Base-by-base conservation (phyloP, 2,888 invertebrate species). In the Melangyna quadrimaculata region DNA sequence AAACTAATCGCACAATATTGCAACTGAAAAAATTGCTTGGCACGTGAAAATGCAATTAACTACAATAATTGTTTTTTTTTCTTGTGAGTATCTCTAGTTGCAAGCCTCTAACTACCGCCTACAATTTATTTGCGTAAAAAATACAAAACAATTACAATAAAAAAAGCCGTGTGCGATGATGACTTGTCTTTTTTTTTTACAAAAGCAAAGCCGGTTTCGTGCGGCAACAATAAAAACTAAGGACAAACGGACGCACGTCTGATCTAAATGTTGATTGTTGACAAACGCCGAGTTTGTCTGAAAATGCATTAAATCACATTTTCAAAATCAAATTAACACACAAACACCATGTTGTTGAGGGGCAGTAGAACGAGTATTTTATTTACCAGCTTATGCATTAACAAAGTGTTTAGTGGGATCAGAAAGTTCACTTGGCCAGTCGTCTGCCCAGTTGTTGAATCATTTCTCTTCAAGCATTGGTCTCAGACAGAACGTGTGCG, bases 401-500 rank as follows among this genome's bases (percentile, higher is more conserved):
- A 35, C 27, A 40, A 37, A 45, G 73, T 67, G 17, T 37, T 61
- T 70, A 37, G 19, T 55, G 53, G 59, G 53, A 43, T 74, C 63
- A 45, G 37, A 82, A 73, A 82, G 78, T 82, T 82, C 72, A 72
- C 59, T 72, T 82, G 53, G 72, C 37, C 55, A 72, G 61, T n/a
- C 59, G 80, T 59, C 71, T 55, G 40, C 53, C 55, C 17, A 67
- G 61, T 67, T 43, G 65, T 75, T 72, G 32, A 72, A 69, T 80
- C 84, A 84, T 80, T 84, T 84, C 67, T 75, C 75, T 72, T 75
- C 72, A 53, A 84, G 75, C 84, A 72, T 55, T 84, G 75, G 80
- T 80, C 84, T 77, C 75, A 77, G 48, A 69, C 84, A 63, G 84
- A 72, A 71, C 74, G 74, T 78, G 22, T 69, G 71, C 69, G 45